Base-by-base conservation (phyloP, 2,888 invertebrate genomes). In the Stenichneumon culpator region DNA sequence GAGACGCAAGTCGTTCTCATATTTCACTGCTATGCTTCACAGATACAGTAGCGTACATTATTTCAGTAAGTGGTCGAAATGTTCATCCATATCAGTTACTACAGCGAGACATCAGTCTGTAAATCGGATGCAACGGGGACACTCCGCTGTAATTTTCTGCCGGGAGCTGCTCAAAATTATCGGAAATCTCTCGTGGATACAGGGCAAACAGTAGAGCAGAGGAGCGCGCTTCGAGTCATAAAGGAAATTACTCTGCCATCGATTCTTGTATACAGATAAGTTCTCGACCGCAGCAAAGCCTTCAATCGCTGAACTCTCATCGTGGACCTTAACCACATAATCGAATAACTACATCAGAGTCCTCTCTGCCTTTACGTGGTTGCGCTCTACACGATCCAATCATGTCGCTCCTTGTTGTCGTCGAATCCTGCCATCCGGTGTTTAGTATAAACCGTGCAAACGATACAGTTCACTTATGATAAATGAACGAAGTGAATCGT, bases 261-360 rank as follows among this genome's bases (percentile, higher is more conserved):
- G 77, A 82, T 85, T 85, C 60, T 75, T 68, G 70, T 44, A 57
- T 60, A 63, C 77, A 79, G 82, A 85, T 85, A 85, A 85, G 79
- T 85, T 82, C 65, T 70, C 82, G 60, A 85, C 79, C 85, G 68
- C 78, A 36, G 79, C 57, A 79, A 77, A 82, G 57, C 73, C 68
- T 73, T 67, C 75, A 72, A 67, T 77, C 70, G 28, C 32, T 79
- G 60, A 68, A 72, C 82, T 79, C 85, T 82, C 85, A 44, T 79
- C 60, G 32, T 68, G 60, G 75, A 52, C 72, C 78, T 74, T 79
- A 82, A 82, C 79, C 79, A 72, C 60, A 60, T 75, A 82, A 77
- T 63, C 82, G 79, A 82, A 82, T 85, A 85, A 85, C 79, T 79
- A 68, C 75, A 79, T 85, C 77, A 85, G 72, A 60, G 32, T 70